Conservation (phyloP, 2,888 invertebrate genomes). For the Andrena marginata region DNA sequence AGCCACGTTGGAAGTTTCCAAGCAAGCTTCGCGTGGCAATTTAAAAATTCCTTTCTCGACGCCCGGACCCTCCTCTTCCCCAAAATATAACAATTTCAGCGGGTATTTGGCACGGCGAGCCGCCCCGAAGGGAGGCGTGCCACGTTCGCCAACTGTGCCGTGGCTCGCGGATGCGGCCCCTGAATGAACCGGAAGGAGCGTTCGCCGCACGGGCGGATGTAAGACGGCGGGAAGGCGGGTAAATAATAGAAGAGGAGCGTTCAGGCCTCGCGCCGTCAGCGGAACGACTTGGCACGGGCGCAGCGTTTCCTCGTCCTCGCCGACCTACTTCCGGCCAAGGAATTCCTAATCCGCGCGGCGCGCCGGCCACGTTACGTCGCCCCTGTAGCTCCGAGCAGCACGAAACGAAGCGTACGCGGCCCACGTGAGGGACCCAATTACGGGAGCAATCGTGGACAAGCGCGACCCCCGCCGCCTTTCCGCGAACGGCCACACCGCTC, state of each 20-base stretch:
- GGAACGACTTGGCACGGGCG: slow-evolving; percentile 60
- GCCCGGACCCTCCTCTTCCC: background rate
- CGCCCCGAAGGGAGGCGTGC: slow-evolving; percentile 16
- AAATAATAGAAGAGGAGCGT: slow-evolving; percentile 60
- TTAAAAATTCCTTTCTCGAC: background rate
- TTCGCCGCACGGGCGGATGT: slow-evolving; percentile 59
- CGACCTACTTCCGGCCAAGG: slow-evolving; percentile 65
- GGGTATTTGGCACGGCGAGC: slow-evolving; percentile 1
- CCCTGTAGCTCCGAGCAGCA: background rate
- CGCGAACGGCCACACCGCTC: background rate
- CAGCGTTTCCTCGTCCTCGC: slow-evolving; percentile 54
- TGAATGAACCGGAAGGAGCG: slow-evolving; percentile 66
- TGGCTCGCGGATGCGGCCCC: slow-evolving; percentile 61
- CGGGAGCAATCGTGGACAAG: slow-evolving; percentile 1
- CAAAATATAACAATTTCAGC: slow-evolving; percentile 4
- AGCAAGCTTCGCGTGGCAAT: too few relatives aligned
- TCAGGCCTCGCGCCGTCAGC: slow-evolving; percentile 41
- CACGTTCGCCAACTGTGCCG: slow-evolving; percentile 61
- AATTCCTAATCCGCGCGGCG: slow-evolving; percentile 58
- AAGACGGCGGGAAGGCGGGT: slow-evolving; percentile 48
- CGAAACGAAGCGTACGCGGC: slow-evolving; percentile 36
- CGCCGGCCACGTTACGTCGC: slow-evolving; percentile 24
- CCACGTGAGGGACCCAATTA: slow-evolving; percentile 28
- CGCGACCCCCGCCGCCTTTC: slow-evolving; percentile 20
- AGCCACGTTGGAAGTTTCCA: too few relatives aligned